Evolutionary conservation across 2,888 invertebrate species (phyloP).

Genomic region (Amitus sp.): DNA sequence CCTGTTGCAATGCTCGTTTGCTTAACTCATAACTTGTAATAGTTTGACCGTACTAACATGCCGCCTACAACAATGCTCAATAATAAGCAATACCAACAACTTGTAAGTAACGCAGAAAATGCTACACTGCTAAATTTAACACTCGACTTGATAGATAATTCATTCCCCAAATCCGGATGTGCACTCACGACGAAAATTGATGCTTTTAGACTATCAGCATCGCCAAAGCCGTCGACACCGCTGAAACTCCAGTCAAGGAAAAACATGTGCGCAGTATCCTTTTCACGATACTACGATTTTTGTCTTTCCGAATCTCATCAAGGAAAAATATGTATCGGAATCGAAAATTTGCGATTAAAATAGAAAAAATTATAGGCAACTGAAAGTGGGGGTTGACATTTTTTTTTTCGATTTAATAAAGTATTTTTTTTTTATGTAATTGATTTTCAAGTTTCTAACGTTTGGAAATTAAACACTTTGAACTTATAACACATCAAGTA

Average conservation of each 20-base stretch:
- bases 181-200: background rate
- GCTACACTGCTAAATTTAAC: constrained; percentile 15
- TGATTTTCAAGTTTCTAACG: too few relatives aligned
- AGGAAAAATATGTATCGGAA: too few relatives aligned
- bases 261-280: constrained; percentile 93
- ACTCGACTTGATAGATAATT: constrained; percentile 5
- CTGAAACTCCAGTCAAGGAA: constrained; percentile 95
- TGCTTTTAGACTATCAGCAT: constrained; percentile 81
- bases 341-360: too few relatives aligned
- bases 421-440: too few relatives aligned
- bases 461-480: too few relatives aligned
- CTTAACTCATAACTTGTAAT: constrained; percentile 45
- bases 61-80: constrained; percentile 58
- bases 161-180: background rate
- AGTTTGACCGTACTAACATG: constrained; percentile 55
- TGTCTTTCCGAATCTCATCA: too few relatives aligned
- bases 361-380: too few relatives aligned
- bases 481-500: too few relatives aligned
- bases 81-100: constrained; percentile 70
- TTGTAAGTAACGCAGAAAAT: constrained; percentile 66
- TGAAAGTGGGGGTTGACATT: too few relatives aligned
- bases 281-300: too few relatives aligned
- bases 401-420: too few relatives aligned
- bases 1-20: constrained; percentile 32
- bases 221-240: constrained; percentile 91